Evolutionary conservation across 2,888 invertebrate genomes (phyloP).

Genomic region (Melieria picta): DNA sequence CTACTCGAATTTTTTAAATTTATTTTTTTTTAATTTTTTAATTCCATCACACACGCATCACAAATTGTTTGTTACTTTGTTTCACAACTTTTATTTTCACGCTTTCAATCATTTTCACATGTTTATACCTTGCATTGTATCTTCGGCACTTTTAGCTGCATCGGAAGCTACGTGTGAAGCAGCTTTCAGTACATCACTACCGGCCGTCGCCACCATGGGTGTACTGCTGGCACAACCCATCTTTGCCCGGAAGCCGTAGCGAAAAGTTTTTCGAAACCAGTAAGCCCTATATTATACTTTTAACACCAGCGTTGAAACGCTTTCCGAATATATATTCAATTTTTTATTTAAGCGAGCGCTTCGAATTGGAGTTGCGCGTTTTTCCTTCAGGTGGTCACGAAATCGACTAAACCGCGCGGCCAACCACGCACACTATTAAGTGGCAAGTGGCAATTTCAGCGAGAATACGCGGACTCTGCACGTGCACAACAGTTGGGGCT

Average conservation of each 20-base stretch:
- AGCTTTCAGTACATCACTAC: constrained; percentile 61
- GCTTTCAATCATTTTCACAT: not conserved
- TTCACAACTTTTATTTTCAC: not conserved
- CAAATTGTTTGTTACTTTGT: not conserved
- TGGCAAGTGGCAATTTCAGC: constrained; percentile 30
- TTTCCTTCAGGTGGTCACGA: constrained; percentile 53
- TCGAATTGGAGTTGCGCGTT: constrained; percentile 34
- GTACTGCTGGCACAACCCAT: constrained; percentile 63
- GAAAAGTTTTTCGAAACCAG: too few species aligned
- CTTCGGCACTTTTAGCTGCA: constrained; percentile 56
- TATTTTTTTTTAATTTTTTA: not conserved
- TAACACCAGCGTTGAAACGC: too few species aligned
- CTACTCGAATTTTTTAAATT: not conserved
- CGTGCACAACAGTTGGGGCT: too few species aligned
- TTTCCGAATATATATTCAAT: too few species aligned
- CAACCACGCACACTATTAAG: constrained; percentile 28
- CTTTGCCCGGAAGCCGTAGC: constrained; percentile 4
- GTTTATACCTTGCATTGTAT: constrained; percentile 53
- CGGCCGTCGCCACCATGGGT: constrained; percentile 61
- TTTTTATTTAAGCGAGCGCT: not conserved
- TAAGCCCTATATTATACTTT: too few species aligned
- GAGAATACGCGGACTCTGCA: too few species aligned
- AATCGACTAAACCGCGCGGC: constrained; percentile 48
- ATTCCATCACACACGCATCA: constrained; percentile 12
- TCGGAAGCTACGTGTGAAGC: constrained; percentile 58